These are phyloP conservation scores for Cynopterus sphinx DNA, from an alignment of 2,797 vertebrate genomes.

Conservation along the genomic window DNA sequence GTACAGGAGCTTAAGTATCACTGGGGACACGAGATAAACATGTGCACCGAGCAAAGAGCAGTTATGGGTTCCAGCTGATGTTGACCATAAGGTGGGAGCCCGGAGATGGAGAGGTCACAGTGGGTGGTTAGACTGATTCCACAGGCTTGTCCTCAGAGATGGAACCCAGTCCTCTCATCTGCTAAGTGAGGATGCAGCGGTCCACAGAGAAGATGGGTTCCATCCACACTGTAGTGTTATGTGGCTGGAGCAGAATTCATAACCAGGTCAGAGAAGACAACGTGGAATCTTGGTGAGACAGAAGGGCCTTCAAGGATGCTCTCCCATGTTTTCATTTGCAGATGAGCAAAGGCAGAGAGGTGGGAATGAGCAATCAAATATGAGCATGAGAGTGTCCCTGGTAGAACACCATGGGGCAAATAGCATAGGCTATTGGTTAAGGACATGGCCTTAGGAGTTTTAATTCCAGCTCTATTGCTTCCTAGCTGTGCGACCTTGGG, in stretches of 20 bases:
- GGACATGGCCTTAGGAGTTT: background rate
- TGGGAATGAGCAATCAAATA: background rate
- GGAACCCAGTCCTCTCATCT: background rate
- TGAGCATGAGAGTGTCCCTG: background rate
- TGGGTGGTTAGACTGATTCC: background rate
- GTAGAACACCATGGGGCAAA: background rate
- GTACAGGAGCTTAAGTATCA: background rate
- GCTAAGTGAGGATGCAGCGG: background rate
- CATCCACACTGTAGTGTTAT: background rate
- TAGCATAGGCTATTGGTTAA: background rate
- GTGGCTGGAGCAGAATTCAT: background rate
- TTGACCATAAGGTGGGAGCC: background rate
- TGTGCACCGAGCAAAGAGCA: background rate
- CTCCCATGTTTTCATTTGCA: background rate
- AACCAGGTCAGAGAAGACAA: background rate
- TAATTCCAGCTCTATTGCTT: background rate
- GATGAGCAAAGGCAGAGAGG: background rate
- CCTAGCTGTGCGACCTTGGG: background rate
- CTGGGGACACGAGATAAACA: background rate
- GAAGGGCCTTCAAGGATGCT: background rate
- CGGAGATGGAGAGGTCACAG: background rate
- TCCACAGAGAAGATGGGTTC: background rate
- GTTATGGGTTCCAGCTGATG: background rate
- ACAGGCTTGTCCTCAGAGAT: background rate
- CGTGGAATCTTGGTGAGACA: background rate